Evolutionary conservation across 1,140 invertebrate genomes (phyloP).

Genomic region (Matsumurasca onukii): DNA sequence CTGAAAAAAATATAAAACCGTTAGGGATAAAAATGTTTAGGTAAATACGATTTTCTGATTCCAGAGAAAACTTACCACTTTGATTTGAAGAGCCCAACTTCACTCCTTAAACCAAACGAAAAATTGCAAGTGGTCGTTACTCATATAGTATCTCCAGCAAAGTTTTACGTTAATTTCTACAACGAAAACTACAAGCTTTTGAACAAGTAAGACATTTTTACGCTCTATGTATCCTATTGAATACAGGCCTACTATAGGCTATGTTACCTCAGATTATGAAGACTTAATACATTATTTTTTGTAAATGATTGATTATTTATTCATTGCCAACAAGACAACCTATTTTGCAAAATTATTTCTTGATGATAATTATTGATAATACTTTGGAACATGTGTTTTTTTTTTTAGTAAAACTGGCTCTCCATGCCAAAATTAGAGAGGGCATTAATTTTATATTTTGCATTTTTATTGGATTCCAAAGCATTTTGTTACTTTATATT

Average conservation of each 20-base stretch:
- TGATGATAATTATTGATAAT: not conserved
- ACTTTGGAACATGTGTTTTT: not conserved
- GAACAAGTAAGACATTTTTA: not conserved
- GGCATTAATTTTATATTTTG: no score
- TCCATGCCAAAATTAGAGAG: no score
- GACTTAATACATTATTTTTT: no score
- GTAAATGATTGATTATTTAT: not conserved
- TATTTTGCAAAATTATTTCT: not conserved
- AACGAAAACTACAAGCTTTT: not conserved
- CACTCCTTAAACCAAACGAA: not conserved
- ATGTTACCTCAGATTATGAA: not conserved
- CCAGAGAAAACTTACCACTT: not conserved
- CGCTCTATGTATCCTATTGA: no score
- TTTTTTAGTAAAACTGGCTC: no score
- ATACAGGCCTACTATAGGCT: no score
- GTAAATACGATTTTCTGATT: not conserved
- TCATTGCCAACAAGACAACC: not conserved
- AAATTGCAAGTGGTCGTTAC: not conserved
- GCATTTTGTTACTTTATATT: no score
- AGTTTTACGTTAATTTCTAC: not conserved
- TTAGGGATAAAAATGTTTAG: not conserved
- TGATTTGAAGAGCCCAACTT: not conserved
- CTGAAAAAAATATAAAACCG: not conserved
- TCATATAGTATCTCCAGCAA: not conserved
- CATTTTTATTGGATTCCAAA: no score